Conservation (phyloP, 2,113 vertebrate genomes). For the Sula dactylatra region DNA sequence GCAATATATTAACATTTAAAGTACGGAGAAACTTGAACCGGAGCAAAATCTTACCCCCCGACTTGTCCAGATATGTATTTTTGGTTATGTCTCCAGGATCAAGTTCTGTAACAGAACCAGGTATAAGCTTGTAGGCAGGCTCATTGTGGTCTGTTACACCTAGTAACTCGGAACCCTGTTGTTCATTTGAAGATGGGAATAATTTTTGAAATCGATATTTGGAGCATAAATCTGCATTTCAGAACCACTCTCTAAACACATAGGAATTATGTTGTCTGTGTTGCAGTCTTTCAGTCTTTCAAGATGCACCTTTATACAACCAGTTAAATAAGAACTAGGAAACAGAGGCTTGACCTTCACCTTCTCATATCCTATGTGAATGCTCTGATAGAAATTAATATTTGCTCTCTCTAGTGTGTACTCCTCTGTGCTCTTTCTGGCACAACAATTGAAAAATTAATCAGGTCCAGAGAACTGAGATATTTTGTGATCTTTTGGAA, state of each 20-base stretch:
- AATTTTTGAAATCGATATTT: neutral
- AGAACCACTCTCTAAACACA: neutral
- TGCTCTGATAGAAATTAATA: neutral
- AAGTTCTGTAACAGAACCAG: neutral
- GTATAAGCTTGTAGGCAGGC: neutral
- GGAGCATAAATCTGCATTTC: neutral
- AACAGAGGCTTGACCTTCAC: neutral
- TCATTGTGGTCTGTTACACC: neutral
- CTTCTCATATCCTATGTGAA: neutral
- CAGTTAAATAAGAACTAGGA: neutral
- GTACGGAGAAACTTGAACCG: neutral
- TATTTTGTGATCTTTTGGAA: neutral
- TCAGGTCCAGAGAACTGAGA: neutral
- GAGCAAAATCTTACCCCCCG: neutral
- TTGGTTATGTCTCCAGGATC: neutral
- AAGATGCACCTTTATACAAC: neutral
- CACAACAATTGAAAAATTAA: neutral
- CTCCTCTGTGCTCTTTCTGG: neutral
- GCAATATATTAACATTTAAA: neutral
- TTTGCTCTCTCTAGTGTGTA: neutral
- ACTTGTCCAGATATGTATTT: neutral
- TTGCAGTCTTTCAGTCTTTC: neutral
- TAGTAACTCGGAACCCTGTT: fast-evolving
- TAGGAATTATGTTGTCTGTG: neutral
- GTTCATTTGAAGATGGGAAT: neutral